These are phyloP conservation scores for Sarcophaga caerulescens DNA, from an alignment of 2,888 invertebrate genomes.

Conservation along the genomic window DNA sequence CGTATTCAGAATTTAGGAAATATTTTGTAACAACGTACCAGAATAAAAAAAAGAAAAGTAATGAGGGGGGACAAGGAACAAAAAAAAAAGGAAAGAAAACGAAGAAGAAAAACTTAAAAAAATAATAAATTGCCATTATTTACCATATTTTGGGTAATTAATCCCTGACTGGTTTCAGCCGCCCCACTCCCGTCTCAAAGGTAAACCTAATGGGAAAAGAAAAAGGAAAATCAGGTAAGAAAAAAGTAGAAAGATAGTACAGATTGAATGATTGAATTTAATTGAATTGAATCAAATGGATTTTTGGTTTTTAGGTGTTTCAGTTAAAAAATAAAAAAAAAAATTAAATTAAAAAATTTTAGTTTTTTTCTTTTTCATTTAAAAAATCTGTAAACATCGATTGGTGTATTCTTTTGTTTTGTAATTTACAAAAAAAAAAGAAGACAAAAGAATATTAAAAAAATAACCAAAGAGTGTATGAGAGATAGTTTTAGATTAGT, in stretches of 20 bases:
- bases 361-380: background rate
- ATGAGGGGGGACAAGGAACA: conserved; percentile 20
- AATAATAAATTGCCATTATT: conserved; percentile 75
- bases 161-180: conserved; percentile 82
- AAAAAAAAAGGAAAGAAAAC: conserved; percentile 47
- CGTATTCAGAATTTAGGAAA: conserved; percentile 8
- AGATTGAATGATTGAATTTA: conserved; percentile 39
- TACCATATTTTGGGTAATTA: conserved; percentile 82
- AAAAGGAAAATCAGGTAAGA: conserved; percentile 73
- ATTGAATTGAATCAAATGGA: background rate
- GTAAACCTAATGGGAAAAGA: conserved; percentile 81
- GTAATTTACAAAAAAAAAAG: conserved; percentile 13
- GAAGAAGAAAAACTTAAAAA: conserved; percentile 61
- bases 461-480: background rate
- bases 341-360: background rate
- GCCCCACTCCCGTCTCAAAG: conserved; percentile 83
- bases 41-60: conserved; percentile 58
- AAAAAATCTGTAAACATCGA: conserved; percentile 68
- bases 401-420: conserved; percentile 75
- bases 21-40: no score
- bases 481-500: conserved; percentile 10
- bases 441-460: background rate
- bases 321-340: conserved; percentile 46
- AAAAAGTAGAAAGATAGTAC: conserved; percentile 71
- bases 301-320: background rate